A percentile compares a stretch with the other conserved stretches of the same genome.
Evolutionary conservation across 1,140 invertebrate species (phyloP).

Genomic region (Orchesella cincta): DNA sequence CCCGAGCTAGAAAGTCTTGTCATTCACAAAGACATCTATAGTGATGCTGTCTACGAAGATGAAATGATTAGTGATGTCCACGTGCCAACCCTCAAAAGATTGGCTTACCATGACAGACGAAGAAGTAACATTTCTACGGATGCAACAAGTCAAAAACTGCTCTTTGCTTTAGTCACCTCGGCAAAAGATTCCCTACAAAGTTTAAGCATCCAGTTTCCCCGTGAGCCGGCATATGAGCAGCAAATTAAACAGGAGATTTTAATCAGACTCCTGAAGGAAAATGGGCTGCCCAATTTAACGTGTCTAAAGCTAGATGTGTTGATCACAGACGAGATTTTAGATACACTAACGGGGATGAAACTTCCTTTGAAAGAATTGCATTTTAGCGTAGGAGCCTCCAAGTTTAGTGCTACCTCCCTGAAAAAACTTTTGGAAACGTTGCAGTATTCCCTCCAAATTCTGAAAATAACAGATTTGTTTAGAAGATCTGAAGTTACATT

Average conservation of each 20-base stretch:
- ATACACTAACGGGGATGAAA: not conserved
- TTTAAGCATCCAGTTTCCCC: slow-evolving; percentile 19
- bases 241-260: slow-evolving; percentile 19
- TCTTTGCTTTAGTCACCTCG: not conserved
- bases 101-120: slow-evolving; percentile 4
- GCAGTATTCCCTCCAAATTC: not conserved
- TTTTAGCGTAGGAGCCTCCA: slow-evolving; percentile 21
- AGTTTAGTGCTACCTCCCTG: not conserved
- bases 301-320: slow-evolving; percentile 24
- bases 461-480: slow-evolving; percentile 19
- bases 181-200: not conserved
- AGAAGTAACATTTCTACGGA: slow-evolving; percentile 3
- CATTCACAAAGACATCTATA: slow-evolving; percentile 20
- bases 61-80: not conserved
- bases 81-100: not conserved
- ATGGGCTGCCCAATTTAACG: not conserved
- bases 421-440: not conserved
- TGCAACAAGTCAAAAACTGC: not conserved
- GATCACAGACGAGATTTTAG: slow-evolving; percentile 7
- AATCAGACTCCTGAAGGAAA: not conserved
- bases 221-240: slow-evolving; percentile 16
- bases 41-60: slow-evolving; percentile 2
- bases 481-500: slow-evolving; percentile 5
- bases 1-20: slow-evolving; percentile 1
- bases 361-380: slow-evolving; percentile 13